A percentile compares a stretch with the other conserved stretches of the same genome.
Evolutionary conservation across 37 sponge, comb jelly and placozoan genomes (phyloP).

Genomic region (Chondrilla cf. caribensis): DNA sequence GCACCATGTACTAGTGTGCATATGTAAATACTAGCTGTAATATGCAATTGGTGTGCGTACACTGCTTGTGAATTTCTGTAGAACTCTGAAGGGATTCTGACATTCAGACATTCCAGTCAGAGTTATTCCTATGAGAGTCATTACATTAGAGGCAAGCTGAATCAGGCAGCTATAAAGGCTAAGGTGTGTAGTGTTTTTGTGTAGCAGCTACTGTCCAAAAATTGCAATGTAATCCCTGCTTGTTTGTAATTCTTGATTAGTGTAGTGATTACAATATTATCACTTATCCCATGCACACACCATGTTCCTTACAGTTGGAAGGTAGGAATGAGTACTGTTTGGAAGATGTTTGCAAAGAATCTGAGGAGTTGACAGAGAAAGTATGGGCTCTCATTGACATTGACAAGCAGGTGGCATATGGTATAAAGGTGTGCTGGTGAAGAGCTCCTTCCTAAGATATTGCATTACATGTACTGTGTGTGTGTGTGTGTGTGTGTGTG

Average conservation of each 20-base stretch:
- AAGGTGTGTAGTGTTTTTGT: too few species aligned
- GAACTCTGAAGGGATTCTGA: slow-evolving; percentile 1
- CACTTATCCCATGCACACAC: too few species aligned
- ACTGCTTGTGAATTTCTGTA: not conserved
- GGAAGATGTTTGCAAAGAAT: slow-evolving; percentile 33
- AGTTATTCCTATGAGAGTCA: too few species aligned
- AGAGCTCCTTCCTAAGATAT: too few species aligned
- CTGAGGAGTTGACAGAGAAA: not conserved
- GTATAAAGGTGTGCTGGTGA: slow-evolving; percentile 40
- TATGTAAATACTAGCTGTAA: too few species aligned
- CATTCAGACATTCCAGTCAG: not conserved
- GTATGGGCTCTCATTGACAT: slow-evolving; percentile 45
- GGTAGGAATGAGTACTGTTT: slow-evolving; percentile 31
- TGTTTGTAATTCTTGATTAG: too few species aligned
- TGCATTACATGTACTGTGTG: too few species aligned
- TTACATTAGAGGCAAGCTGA: not conserved
- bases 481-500: slow-evolving; percentile 37
- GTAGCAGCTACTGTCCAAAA: too few species aligned
- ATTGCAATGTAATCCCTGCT: too few species aligned
- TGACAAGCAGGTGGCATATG: slow-evolving; percentile 33
- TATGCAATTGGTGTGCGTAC: too few species aligned
- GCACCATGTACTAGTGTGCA: too few species aligned
- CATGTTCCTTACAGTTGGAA: slow-evolving; percentile 32
- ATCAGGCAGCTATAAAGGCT: slow-evolving; percentile 3
- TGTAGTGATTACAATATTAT: too few species aligned